Percentiles rank a stretch among this genome's conserved stretches.
Evolutionary conservation across 2,797 vertebrate genomes (phyloP).

Genomic region (Lacerta agilis): DNA sequence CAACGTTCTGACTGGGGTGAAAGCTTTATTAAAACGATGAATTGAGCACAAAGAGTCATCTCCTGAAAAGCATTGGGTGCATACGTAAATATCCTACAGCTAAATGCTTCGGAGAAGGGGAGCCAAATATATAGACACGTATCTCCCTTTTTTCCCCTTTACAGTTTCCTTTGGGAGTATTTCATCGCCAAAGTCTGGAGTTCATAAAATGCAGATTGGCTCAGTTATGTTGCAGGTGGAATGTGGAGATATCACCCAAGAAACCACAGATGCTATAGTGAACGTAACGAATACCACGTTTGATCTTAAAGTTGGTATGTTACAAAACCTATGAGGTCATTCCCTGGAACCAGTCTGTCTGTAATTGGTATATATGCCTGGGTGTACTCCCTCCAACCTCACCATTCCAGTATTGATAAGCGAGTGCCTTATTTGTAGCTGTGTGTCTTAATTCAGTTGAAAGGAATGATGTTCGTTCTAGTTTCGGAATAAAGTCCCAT

Average conservation of each 20-base stretch:
- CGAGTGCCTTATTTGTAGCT: neutral
- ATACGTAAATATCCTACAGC: neutral
- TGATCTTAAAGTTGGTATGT: conserved; percentile 82
- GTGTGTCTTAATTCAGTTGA: neutral
- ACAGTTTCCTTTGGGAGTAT: conserved; percentile 47
- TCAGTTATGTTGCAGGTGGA: conserved; percentile 79
- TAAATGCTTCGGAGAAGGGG: neutral
- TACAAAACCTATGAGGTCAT: neutral
- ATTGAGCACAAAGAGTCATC: neutral
- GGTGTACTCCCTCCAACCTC: neutral
- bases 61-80: neutral
- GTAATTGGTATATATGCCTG: conserved; percentile 5
- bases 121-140: neutral
- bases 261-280: conserved; percentile 85
- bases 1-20: neutral
- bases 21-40: neutral
- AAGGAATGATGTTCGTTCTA: neutral
- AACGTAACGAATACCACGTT: conserved; percentile 86
- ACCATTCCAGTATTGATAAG: neutral
- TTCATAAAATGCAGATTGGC: conserved; percentile 79
- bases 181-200: conserved; percentile 48
- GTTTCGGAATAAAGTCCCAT: neutral
- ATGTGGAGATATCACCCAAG: conserved; percentile 88
- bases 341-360: neutral
- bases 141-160: conserved; percentile 33